A percentile compares a stretch with the other conserved stretches of the same genome.
Conservation (phyloP, 2,113 vertebrate species). For the Laterallus jamaicensis region DNA sequence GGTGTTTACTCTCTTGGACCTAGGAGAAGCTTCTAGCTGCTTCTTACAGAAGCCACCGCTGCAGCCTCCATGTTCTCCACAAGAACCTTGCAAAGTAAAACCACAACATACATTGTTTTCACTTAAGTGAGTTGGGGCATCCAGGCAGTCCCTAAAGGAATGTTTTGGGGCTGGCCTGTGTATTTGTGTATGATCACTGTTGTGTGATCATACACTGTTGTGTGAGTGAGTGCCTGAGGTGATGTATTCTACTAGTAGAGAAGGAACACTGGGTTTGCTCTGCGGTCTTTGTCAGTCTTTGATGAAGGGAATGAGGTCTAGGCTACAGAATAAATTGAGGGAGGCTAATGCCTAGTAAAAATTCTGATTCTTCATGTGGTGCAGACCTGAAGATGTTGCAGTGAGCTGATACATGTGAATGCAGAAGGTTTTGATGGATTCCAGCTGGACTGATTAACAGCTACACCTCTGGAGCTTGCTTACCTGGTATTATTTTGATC, state of each 20-base stretch:
- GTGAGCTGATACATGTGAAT: not conserved
- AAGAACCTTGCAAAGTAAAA: too few relatives aligned
- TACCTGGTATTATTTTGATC: not conserved
- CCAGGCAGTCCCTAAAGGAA: not conserved
- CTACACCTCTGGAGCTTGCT: not conserved
- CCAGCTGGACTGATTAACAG: not conserved
- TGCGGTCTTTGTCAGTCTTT: not conserved
- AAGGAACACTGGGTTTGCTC: not conserved
- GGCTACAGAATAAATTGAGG: not conserved
- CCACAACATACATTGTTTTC: not conserved
- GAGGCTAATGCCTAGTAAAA: not conserved
- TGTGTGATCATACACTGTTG: not conserved
- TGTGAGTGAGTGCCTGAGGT: not conserved
- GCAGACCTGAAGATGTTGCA: not conserved
- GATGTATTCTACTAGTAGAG: not conserved
- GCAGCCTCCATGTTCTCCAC: too few relatives aligned
- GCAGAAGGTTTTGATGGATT: not conserved
- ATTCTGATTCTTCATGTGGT: not conserved
- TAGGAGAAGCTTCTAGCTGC: too few relatives aligned
- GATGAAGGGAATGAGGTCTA: not conserved
- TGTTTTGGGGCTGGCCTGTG: not conserved
- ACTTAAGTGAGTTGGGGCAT: not conserved
- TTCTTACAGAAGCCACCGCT: too few relatives aligned
- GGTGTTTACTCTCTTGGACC: too few relatives aligned
- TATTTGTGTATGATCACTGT: not conserved